phyloP scores from a whole-genome alignment of 2,797 vertebrate genomes.

The Chiloscyllium punctatum region DNA sequence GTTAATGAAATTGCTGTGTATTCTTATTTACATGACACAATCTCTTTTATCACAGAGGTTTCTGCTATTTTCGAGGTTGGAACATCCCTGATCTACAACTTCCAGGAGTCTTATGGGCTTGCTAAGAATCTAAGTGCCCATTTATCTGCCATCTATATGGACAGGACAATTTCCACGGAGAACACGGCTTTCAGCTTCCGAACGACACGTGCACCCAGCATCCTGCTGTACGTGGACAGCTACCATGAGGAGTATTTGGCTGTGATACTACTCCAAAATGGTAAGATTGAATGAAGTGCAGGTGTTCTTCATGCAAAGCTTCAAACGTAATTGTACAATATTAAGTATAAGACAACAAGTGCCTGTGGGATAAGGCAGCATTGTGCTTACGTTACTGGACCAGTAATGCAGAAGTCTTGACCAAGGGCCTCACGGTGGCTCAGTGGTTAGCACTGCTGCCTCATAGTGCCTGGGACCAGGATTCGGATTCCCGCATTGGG shows the following conservation, averaged over 20 bases:
- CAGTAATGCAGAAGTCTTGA: neutral
- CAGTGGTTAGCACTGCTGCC: too few relatives aligned
- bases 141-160: constrained; percentile 29
- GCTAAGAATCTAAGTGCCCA: constrained; percentile 26
- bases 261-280: constrained; percentile 12
- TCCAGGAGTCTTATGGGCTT: constrained; percentile 36
- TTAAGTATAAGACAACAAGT: too few relatives aligned
- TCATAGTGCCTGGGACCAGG: too few relatives aligned
- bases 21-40: neutral
- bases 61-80: constrained; percentile 32
- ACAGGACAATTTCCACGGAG: neutral
- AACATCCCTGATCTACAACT: constrained; percentile 29
- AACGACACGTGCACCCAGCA: neutral
- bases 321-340: neutral
- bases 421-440: too few relatives aligned
- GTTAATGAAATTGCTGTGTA: neutral
- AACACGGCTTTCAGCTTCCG: constrained; percentile 29
- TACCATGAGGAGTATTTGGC: constrained; percentile 29
- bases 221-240: constrained; percentile 25
- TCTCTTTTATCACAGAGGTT: constrained; percentile 19
- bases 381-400: neutral
- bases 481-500: too few relatives aligned
- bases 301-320: neutral
- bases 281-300: neutral
- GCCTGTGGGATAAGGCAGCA: neutral